These are phyloP conservation scores for Myocastor coypus DNA, from an alignment of 2,113 vertebrate genomes.

Conservation along the genomic window DNA sequence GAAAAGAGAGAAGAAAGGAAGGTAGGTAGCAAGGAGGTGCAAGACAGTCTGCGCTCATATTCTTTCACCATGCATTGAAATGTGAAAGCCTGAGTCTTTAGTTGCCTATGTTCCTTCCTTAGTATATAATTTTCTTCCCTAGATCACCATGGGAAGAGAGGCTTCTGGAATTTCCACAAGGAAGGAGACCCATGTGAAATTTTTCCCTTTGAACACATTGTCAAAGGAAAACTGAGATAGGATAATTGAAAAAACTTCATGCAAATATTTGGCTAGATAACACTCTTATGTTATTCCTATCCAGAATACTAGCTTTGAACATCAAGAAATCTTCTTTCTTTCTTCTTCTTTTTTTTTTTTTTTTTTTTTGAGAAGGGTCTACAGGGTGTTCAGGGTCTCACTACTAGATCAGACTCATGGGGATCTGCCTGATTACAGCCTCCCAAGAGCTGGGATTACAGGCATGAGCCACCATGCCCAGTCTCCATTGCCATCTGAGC, in stretches of 20 bases:
- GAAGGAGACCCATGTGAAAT: neutral
- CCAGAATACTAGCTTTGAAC: neutral
- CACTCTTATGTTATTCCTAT: neutral
- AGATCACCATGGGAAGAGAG: neutral
- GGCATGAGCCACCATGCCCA: too few relatives aligned
- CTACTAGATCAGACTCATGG: too few relatives aligned
- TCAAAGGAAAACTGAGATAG: neutral
- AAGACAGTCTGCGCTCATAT: neutral
- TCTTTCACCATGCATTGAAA: neutral
- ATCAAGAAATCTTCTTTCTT: too few relatives aligned
- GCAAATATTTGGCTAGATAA: neutral
- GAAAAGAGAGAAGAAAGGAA: neutral
- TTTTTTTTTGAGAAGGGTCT: too few relatives aligned
- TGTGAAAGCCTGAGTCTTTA: neutral
- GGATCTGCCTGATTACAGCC: too few relatives aligned
- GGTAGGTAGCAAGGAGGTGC: neutral
- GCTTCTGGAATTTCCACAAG: neutral
- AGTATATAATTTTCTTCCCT: neutral
- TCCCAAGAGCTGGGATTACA: too few relatives aligned
- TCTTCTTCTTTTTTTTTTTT: too few relatives aligned
- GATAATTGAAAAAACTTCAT: slow-evolving; percentile 38
- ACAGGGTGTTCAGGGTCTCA: too few relatives aligned
- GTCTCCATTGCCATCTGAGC: too few relatives aligned
- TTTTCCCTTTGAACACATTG: slow-evolving; percentile 47
- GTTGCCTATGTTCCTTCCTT: neutral